Base-by-base conservation (phyloP, 2,113 vertebrate species). In the Scophthalmus maximus region DNA sequence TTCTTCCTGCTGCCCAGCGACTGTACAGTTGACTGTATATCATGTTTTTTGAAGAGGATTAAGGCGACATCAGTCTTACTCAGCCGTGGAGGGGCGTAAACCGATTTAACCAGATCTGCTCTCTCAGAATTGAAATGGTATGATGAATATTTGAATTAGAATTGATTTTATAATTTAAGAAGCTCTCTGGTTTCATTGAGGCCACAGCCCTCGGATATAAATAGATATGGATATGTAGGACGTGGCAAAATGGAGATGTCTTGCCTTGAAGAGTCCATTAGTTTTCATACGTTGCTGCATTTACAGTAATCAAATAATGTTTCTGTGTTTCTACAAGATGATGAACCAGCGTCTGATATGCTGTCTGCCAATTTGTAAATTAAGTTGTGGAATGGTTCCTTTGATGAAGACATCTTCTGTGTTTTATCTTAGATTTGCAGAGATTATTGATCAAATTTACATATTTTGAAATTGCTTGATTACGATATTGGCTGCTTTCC, bases 121-220 rank as follows among this genome's bases (percentile, higher is more conserved):
- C 82, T 89, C 81, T 88, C 75, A 36, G 86, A 94, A 90, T 89
- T 90, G 87, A 89, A 92, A 93, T 85, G 81, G 84, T 87, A 76
- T 91, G 89, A 92, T 92, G 90, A 93, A 93, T 90, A 90, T 90
- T 90, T 93, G 87, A 91, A 93, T 92, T 93, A 83, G 81, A 91
- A 94, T 93, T 90, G 89, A 94, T 93, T 94, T 94, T 91, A 87
- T 89, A 88, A 91, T 92, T 91, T 85, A 81, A 88, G 91, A 78
- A 61, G 81, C 79, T 85, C 91, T 92, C 88, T 81, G 68, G 87
- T 93, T 94, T 89, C 91, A 88, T 77, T 81, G 78, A 84, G 91
- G 83, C 88, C 87, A 88, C 81, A 85, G 77, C 71, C 79, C 81
- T 84, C 65, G 44, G 79, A 85, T 92, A 91, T 90, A 92, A 91